Percentiles rank a stretch among this genome's conserved stretches.
These are phyloP conservation scores for Phylloscopus collybita DNA, from an alignment of 2,797 vertebrate genomes.

Conservation along the genomic window DNA sequence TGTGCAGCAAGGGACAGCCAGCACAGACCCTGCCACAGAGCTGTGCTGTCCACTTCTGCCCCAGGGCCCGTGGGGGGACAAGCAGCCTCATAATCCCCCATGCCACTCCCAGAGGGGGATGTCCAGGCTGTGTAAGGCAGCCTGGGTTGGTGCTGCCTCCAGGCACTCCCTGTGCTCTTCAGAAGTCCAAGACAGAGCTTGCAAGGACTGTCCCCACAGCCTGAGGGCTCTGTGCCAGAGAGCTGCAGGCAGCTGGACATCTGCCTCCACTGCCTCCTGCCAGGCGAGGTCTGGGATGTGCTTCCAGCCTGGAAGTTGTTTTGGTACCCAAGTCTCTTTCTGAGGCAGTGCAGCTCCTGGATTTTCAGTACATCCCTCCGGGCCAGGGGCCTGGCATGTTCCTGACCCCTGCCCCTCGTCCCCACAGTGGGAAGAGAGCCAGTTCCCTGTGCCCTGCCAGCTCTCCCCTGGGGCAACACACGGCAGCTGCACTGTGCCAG, in stretches of 20 bases:
- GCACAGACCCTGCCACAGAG: not conserved
- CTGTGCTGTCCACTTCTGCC: not conserved
- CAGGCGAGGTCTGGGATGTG: not conserved
- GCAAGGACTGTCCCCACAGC: not conserved
- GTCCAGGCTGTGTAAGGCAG: not conserved
- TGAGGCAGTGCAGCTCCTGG: not conserved
- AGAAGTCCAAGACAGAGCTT: not conserved
- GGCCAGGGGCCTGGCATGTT: not conserved
- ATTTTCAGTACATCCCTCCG: not conserved
- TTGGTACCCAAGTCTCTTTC: not conserved
- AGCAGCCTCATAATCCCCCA: not conserved
- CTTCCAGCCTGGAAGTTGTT: not conserved
- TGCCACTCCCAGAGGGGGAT: fast-evolving
- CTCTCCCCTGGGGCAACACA: not conserved
- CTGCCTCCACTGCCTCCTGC: fast-evolving
- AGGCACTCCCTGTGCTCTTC: fast-evolving
- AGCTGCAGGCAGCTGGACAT: not conserved
- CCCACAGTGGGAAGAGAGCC: not conserved
- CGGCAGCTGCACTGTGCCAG: constrained; percentile 7
- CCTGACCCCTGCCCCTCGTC: not conserved
- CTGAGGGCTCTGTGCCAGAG: not conserved
- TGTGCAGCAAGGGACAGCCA: fast-evolving
- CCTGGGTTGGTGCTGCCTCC: fast-evolving
- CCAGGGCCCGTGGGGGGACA: fast-evolving
- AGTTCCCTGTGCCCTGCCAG: not conserved